Conservation (phyloP, 2,113 vertebrate genomes). For the Charina bottae region DNA sequence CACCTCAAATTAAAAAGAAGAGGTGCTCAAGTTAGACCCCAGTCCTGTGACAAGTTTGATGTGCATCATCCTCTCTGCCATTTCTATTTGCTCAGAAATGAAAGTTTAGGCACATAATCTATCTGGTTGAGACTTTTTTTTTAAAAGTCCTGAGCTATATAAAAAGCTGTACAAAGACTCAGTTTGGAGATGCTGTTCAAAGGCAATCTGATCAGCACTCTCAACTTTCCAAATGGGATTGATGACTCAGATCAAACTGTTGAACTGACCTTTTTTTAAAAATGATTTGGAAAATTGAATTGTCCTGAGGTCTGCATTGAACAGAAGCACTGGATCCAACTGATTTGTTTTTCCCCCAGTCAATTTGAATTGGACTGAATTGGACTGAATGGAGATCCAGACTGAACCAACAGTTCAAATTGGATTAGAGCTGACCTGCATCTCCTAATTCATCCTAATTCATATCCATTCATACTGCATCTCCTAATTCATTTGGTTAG, state of each 20-base stretch:
- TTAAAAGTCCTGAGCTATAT: background rate
- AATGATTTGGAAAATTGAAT: background rate
- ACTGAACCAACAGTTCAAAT: background rate
- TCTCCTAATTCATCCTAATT: background rate
- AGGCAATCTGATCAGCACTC: background rate
- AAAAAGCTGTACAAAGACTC: background rate
- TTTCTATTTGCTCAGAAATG: background rate
- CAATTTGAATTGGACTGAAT: background rate
- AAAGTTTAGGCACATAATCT: background rate
- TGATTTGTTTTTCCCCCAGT: no score
- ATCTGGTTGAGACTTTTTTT: background rate
- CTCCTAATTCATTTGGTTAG: background rate
- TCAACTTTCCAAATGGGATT: background rate
- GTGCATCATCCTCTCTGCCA: background rate
- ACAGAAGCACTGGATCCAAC: background rate
- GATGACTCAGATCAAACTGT: background rate
- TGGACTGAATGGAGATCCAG: background rate
- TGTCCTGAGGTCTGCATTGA: background rate
- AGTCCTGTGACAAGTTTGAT: background rate
- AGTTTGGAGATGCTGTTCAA: background rate
- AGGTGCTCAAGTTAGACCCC: background rate
- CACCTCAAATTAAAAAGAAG: background rate
- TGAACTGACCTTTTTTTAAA: background rate
- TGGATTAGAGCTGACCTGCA: background rate
- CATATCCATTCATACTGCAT: background rate